Evolutionary conservation across 2,113 vertebrate genomes (phyloP).

Genomic region (Tringa solitaria): DNA sequence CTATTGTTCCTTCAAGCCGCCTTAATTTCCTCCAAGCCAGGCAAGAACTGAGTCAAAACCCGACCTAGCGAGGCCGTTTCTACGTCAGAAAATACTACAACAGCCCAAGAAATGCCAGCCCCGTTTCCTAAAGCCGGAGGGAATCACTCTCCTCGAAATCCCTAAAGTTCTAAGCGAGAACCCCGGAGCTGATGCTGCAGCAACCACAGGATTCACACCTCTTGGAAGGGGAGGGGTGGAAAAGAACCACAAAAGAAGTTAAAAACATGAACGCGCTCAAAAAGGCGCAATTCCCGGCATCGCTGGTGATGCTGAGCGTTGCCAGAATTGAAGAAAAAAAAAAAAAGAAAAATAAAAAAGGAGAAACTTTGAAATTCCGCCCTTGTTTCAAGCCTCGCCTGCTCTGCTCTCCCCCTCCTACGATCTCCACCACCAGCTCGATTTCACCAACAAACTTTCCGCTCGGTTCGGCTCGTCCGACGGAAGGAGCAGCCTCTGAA

Average conservation of each 20-base stretch:
- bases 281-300: accelerated
- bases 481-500: not conserved
- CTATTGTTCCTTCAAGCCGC: not conserved
- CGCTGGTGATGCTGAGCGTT: accelerated
- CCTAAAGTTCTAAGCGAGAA: not conserved
- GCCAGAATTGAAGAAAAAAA: too few species aligned
- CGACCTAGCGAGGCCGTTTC: not conserved
- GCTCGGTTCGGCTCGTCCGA: accelerated
- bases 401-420: not conserved
- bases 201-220: not conserved
- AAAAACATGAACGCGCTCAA: not conserved
- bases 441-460: not conserved
- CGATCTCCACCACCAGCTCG: not conserved
- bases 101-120: accelerated
- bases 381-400: not conserved
- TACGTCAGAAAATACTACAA: not conserved
- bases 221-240: too few species aligned
- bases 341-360: not conserved
- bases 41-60: not conserved
- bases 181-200: not conserved
- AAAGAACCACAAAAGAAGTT: not conserved
- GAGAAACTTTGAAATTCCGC: not conserved
- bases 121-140: accelerated
- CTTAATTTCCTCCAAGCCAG: not conserved
- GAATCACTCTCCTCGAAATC: not conserved